Evolutionary conservation across 2,888 invertebrate genomes (phyloP).

Genomic region (Drosophila hamatofila): DNA sequence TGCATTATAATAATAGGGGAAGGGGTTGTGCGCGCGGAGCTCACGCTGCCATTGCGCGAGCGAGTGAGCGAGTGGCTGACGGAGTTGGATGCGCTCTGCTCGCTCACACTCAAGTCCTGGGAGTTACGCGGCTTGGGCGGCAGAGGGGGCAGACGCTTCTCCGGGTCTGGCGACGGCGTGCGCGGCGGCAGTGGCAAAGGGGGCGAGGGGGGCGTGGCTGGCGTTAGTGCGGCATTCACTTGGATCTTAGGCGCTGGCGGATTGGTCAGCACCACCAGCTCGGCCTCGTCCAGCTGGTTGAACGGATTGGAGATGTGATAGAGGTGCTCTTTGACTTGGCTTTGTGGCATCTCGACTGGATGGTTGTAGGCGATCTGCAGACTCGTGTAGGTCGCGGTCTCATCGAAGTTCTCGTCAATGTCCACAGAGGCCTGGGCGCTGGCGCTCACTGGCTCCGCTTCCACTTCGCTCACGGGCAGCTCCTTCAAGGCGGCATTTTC

Average conservation of each 20-base stretch:
- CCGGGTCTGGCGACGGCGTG: conserved; percentile 84
- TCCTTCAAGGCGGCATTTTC: conserved; percentile 79
- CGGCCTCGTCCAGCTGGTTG: conserved; percentile 80
- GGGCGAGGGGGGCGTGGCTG: conserved; percentile 81
- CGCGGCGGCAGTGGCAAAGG: conserved; percentile 78
- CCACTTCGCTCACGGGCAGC: conserved; percentile 64
- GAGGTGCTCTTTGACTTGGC: conserved; percentile 7
- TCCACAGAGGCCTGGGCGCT: conserved; percentile 85
- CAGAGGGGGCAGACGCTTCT: conserved; percentile 90
- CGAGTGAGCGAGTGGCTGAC: conserved; percentile 62
- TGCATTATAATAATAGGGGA: conserved; percentile 85
- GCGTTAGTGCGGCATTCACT: conserved; percentile 76
- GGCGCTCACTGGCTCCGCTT: conserved; percentile 49
- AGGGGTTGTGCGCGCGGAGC: conserved; percentile 81
- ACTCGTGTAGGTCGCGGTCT: conserved; percentile 92
- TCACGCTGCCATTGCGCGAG: conserved; percentile 74
- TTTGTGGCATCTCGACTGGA: conserved; percentile 89
- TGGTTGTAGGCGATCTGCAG: conserved; percentile 94
- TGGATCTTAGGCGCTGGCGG: conserved; percentile 86
- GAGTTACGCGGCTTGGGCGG: conserved; percentile 92
- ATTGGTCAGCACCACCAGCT: conserved; percentile 85
- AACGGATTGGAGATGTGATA: conserved; percentile 73
- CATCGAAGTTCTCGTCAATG: conserved; percentile 89
- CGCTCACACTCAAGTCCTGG: conserved; percentile 79
- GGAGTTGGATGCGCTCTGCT: conserved; percentile 63